A percentile compares a stretch with the other conserved stretches of the same genome.
phyloP scores from a whole-genome alignment of 2,888 invertebrate species.

The Steinernema scapterisci region DNA sequence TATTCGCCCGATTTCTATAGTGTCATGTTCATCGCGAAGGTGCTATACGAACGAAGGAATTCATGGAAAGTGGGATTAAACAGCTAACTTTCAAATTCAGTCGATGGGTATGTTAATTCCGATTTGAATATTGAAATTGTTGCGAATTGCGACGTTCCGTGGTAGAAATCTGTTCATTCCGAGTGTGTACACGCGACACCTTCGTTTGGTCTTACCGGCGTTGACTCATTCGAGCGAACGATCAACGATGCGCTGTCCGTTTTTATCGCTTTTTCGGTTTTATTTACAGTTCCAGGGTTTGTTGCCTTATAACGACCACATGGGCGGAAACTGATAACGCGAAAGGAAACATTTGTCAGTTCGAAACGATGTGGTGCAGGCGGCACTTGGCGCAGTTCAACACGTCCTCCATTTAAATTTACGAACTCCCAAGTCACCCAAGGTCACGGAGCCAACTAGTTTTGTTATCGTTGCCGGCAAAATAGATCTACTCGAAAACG shows the following conservation, averaged over 20 bases:
- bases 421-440: constrained; percentile 13
- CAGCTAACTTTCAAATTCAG: too few species aligned
- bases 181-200: background rate
- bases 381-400: background rate
- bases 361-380: background rate
- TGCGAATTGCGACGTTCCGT: background rate
- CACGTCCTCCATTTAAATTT: background rate
- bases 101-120: background rate
- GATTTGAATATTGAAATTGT: background rate
- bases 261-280: background rate
- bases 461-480: constrained; percentile 16
- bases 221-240: background rate
- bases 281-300: background rate
- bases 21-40: too few species aligned
- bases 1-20: too few species aligned
- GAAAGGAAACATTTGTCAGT: background rate
- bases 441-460: constrained; percentile 13
- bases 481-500: background rate
- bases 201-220: too few species aligned
- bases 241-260: background rate
- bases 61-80: too few species aligned
- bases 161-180: background rate
- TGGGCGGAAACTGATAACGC: constrained; percentile 11
- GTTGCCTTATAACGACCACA: background rate
- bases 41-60: too few species aligned